Percentiles rank a stretch among this genome's conserved stretches.
Conservation (phyloP, 2,113 vertebrate genomes). For the Leptosomus discolor region DNA sequence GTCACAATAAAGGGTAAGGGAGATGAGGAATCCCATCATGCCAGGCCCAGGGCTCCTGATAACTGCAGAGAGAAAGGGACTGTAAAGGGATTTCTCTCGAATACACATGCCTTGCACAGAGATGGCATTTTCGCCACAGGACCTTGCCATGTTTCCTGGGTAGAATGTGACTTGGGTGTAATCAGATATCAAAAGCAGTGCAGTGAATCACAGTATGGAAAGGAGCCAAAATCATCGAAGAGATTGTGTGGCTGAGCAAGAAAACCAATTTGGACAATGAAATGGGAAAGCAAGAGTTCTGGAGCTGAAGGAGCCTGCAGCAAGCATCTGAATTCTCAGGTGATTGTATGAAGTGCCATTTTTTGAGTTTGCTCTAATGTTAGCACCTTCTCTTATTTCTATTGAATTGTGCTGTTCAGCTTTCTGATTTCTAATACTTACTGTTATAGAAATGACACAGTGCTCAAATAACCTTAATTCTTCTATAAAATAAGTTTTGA, state of each 20-base stretch:
- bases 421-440: background rate
- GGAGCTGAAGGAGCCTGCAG: background rate
- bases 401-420: background rate
- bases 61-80: background rate
- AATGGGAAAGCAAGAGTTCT: background rate
- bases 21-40: accelerated
- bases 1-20: background rate
- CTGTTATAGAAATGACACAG: background rate
- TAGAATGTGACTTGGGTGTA: background rate
- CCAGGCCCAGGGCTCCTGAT: accelerated
- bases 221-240: background rate
- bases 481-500: background rate
- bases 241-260: background rate
- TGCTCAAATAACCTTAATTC: background rate
- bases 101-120: background rate
- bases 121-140: background rate
- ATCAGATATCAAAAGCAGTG: background rate
- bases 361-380: background rate
- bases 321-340: background rate
- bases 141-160: background rate
- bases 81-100: background rate
- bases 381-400: background rate
- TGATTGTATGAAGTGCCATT: background rate
- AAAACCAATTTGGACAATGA: background rate
- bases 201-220: background rate